Evolutionary conservation across 2,888 invertebrate genomes (phyloP).

Genomic region (Lasiommata megera): DNA sequence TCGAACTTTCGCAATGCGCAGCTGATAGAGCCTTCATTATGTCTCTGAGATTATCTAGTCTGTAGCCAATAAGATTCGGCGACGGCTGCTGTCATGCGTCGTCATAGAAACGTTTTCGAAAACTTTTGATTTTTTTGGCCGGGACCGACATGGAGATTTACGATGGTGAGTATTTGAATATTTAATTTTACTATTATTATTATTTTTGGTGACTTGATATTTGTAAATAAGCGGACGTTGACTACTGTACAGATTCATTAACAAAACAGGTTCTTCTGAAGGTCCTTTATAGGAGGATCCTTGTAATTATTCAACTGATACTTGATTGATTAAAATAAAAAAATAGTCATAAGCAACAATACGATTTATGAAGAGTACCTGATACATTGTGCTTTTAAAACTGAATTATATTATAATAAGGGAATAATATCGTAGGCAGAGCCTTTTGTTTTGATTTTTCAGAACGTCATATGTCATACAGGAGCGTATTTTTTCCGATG

Average conservation of each 20-base stretch:
- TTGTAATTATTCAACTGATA: neutral
- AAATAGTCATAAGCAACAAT: neutral
- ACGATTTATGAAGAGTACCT: neutral
- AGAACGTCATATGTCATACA: neutral
- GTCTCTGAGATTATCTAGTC: slow-evolving; percentile 22
- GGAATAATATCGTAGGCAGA: neutral
- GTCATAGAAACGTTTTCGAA: slow-evolving; percentile 78
- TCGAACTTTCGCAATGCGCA: neutral
- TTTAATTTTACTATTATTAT: slow-evolving; percentile 25
- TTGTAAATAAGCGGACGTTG: neutral
- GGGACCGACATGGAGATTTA: slow-evolving; percentile 73
- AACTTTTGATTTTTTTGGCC: slow-evolving; percentile 71
- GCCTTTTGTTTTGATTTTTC: slow-evolving; percentile 7
- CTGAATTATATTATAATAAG: no score
- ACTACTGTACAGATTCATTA: slow-evolving; percentile 7
- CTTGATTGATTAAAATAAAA: slow-evolving; percentile 14
- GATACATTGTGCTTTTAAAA: no score
- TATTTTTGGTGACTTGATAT: slow-evolving; percentile 26
- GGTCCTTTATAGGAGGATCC: slow-evolving; percentile 31
- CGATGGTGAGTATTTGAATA: slow-evolving; percentile 60
- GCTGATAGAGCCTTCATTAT: slow-evolving; percentile 3
- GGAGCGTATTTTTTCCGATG: neutral
- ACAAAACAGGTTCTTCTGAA: slow-evolving; percentile 42
- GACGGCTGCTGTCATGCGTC: slow-evolving; percentile 74
- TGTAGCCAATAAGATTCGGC: slow-evolving; percentile 51